Base-by-base conservation (phyloP, 2,113 vertebrate genomes). In the Boleophthalmus pectinirostris region DNA sequence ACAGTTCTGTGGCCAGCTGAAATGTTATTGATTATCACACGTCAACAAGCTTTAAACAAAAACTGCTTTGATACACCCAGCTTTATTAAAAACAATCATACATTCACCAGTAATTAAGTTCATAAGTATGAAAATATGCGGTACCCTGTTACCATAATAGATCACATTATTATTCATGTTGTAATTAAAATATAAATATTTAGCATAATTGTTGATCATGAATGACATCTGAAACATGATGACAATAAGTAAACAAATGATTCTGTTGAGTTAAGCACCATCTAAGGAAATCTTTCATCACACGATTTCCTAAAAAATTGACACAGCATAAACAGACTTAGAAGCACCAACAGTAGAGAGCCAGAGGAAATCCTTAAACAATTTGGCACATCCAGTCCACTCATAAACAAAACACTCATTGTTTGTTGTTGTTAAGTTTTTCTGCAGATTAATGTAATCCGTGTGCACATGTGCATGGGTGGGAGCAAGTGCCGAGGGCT, bases 391-490 rank as follows among this genome's bases (percentile, higher is more conserved):
- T 90, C 81, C 82, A 77, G 80, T 88, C 76, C 78, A 78, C 81
- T 74, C 70, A 74, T 72, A 89, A 92, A 92, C 91, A 93, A 88
- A 83, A 81, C 81, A 66, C 75, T 89, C 90, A 85, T 93, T 93
- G 90, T 92, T 92, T 93, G 91, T 92, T 93, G 92, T 93, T 91
- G 85, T 90, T 89, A 76, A 81, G 77, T 84, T 88, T 86, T 85
- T 78, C 83, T 80, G 80, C 82, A 84, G 91, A 91, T 91, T 88
- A 91, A 80, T 78, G 75, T 87, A 90, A 91, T 91, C 88, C 84
- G 72, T 43, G 86, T 67, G 82, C 82, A 85, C 79, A 76, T 86
- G 87, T 84, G 77, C 66, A 74, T 67, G 81, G 68, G 77, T 68
- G 82, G 75, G 74, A 77, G 73, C 23, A 2, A 70, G 64, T 14